These are phyloP conservation scores for Cryptoblepharus egeriae DNA, from an alignment of 2,797 vertebrate genomes.

Conservation along the genomic window DNA sequence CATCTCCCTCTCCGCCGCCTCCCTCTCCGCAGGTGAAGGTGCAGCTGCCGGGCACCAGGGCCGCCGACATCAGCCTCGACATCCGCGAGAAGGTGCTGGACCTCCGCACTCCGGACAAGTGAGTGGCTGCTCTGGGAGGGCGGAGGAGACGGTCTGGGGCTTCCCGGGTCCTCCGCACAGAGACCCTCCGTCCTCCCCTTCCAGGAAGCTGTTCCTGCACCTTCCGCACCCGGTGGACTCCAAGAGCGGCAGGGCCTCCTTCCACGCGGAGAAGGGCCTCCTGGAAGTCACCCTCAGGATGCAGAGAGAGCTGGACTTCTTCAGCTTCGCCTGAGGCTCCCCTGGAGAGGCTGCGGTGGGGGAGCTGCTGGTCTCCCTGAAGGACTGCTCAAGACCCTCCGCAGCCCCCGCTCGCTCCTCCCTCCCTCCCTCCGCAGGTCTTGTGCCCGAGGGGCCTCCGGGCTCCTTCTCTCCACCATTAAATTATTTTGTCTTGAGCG, in stretches of 20 bases:
- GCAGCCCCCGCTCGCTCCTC: too few relatives aligned
- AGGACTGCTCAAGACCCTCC: too few relatives aligned
- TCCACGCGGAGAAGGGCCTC: conserved; percentile 80
- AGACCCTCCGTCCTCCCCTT: too few relatives aligned
- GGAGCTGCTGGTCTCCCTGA: too few relatives aligned
- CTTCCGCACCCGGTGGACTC: conserved; percentile 86
- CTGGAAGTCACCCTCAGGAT: conserved; percentile 87
- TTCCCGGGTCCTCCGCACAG: too few relatives aligned
- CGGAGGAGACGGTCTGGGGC: too few relatives aligned
- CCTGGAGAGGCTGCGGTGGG: too few relatives aligned
- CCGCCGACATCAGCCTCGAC: conserved; percentile 86
- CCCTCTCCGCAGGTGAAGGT: conserved; percentile 84
- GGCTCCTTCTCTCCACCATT: too few relatives aligned
- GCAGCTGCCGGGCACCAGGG: conserved; percentile 86
- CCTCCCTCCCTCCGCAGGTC: too few relatives aligned
- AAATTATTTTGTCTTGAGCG: too few relatives aligned
- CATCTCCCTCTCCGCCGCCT: conserved; percentile 2
- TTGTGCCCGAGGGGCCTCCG: too few relatives aligned
- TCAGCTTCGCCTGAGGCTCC: conserved; percentile 77
- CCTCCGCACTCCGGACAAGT: conserved; percentile 90
- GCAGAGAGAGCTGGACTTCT: conserved; percentile 81
- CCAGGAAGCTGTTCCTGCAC: conserved; percentile 90
- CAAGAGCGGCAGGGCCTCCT: conserved; percentile 83
- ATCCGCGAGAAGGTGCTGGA: conserved; percentile 88
- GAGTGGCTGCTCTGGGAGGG: conserved; percentile 72